Evolutionary conservation across 2,113 vertebrate species (phyloP), one percentile per base, ranked within the genome.

Genomic region (Malaclemys terrapin): DNA sequence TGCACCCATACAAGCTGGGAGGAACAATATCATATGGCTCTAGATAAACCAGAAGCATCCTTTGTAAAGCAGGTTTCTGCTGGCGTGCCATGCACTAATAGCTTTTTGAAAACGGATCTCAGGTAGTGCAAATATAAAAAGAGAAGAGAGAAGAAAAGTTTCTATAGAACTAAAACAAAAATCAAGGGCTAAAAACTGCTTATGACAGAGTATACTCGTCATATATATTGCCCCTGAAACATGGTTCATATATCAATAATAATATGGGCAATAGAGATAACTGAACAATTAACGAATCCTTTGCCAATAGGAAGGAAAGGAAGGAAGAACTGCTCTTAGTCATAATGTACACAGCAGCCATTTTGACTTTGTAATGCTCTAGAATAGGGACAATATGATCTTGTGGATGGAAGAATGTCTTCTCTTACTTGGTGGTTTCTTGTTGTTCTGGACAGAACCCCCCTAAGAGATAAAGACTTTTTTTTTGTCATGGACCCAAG

Each of bases 241-340:
- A 17, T 29, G 57, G 57, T 27, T 27, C 57, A 27, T 83, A 12
- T 16, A 0, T 29, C 16, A 8, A 25, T 88, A 13, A 9, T 52
- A n/a, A 19, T 69, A n/a, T 10, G 3, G 56, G 8, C 5, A 81
- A 35, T 1, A 35, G 56, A 45, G 25, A 42, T 2, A 19, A 10
- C 0, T 75, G n/a, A 59, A 13, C 31, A 75, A 2, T 10, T 24
- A 79, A 1, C n/a, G 2, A 53, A 4, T 12, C 54, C 38, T 75
- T 2, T 49, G 2, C 6, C 49, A 29, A 10, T 1, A 16, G 14
- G 8, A 59, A 4, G 35, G 65, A 49, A 12, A 31, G 45, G 31
- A 76, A 27, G 53, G 82, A 59, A 47, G 31, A 38, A 17, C 3
- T 24, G 78, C 17, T 88, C 1, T 69, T 6, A 1, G 0, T 57